phyloP scores from a whole-genome alignment of 2,797 vertebrate species.

The Sebastes oblongus region DNA sequence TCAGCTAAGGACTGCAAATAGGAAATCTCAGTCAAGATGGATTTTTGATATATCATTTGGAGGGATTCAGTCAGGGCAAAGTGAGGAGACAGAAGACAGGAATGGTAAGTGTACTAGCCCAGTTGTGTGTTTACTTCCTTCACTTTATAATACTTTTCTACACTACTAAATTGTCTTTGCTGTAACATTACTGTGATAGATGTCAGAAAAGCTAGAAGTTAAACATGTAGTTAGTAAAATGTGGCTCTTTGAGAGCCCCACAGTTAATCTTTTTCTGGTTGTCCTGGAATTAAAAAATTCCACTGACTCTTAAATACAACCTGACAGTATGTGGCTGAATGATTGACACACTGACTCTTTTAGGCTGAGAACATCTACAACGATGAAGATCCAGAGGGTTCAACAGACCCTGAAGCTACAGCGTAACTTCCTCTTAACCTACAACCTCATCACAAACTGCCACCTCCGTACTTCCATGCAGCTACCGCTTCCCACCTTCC shows the following conservation, averaged over 20 bases:
- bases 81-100: background rate
- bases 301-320: background rate
- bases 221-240: background rate
- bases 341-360: constrained; percentile 5
- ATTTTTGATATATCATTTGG: background rate
- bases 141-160: background rate
- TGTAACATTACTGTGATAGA: background rate
- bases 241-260: background rate
- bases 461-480: constrained; percentile 30
- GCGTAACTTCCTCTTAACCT: constrained; percentile 68
- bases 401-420: constrained; percentile 90
- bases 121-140: background rate
- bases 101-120: background rate
- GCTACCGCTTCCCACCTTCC: constrained; percentile 20
- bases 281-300: background rate
- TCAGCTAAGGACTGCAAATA: background rate
- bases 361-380: constrained; percentile 98
- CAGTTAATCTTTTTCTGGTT: background rate
- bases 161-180: background rate
- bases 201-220: background rate
- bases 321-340: background rate
- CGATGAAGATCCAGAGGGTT: constrained; percentile 93
- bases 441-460: constrained; percentile 45
- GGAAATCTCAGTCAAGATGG: background rate
- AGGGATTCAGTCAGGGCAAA: background rate